Percentiles rank a stretch among this genome's conserved stretches.
Evolutionary conservation across 1,140 invertebrate genomes (phyloP).

Genomic region (Pseudomyrmex flavicornis): DNA sequence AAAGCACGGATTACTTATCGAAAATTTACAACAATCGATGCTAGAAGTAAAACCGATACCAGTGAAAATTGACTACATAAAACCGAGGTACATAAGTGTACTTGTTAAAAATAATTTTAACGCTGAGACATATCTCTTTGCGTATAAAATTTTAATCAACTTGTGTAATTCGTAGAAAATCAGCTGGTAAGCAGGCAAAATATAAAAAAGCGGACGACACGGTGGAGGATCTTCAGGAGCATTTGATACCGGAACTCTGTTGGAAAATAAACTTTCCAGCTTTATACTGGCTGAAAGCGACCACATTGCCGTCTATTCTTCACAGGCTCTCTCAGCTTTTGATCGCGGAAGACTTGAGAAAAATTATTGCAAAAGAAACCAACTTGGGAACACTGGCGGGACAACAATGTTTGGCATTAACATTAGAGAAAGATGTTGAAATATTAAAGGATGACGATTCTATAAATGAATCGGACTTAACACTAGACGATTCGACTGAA

Average conservation of each 20-base stretch:
- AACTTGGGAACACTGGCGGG: conserved; percentile 77
- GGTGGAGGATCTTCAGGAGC: conserved; percentile 88
- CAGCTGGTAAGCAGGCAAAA: conserved; percentile 73
- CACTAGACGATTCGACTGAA: conserved; percentile 59
- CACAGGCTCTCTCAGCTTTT: conserved; percentile 92
- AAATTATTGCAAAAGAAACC: conserved; percentile 85
- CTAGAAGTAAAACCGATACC: conserved; percentile 96
- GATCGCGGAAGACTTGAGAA: conserved; percentile 92
- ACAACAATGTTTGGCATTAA: conserved; percentile 73
- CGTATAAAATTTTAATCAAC: background rate
- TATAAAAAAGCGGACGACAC: conserved; percentile 84
- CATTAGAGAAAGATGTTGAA: conserved; percentile 34
- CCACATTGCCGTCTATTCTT: conserved; percentile 94
- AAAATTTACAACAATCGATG: conserved; percentile 91
- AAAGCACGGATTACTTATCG: conserved; percentile 91
- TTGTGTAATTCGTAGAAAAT: conserved; percentile 69
- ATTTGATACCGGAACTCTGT: conserved; percentile 96
- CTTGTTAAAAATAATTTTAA: background rate
- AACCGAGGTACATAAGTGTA: conserved; percentile 86
- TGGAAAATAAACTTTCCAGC: conserved; percentile 93
- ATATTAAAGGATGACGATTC: conserved; percentile 40
- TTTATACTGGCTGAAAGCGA: conserved; percentile 95
- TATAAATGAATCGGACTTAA: conserved; percentile 40
- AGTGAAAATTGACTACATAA: conserved; percentile 90
- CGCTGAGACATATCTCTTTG: background rate